phyloP scores from a whole-genome alignment of 2,888 invertebrate genomes.

The Alviniconcha strummeri region DNA sequence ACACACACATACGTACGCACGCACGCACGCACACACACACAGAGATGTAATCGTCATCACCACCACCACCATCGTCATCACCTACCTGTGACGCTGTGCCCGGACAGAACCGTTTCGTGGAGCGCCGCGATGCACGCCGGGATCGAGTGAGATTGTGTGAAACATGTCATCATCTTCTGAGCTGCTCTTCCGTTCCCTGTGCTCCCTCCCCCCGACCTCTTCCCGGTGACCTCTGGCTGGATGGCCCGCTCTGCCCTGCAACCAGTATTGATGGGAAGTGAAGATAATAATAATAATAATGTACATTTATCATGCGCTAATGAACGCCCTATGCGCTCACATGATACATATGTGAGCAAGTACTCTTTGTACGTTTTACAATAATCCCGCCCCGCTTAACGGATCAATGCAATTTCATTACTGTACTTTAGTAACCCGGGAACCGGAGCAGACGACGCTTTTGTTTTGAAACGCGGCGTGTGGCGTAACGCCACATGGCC shows the following conservation, averaged over 20 bases:
- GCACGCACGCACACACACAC: background rate
- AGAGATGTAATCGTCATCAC: background rate
- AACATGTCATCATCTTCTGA: background rate
- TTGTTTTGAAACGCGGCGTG: no score
- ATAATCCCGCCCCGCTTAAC: no score
- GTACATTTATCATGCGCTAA: no score
- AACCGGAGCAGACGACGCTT: no score
- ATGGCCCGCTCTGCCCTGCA: slow-evolving; percentile 10
- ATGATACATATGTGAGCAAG: no score
- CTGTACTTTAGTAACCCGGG: no score
- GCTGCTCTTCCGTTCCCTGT: background rate
- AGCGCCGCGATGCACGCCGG: slow-evolving; percentile 20
- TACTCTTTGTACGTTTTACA: no score
- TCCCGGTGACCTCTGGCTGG: background rate
- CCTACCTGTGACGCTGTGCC: slow-evolving; percentile 27
- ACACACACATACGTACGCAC: background rate
- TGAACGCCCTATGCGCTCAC: no score
- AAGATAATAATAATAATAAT: no score
- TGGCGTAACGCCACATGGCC: no score
- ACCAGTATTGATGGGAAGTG: no score
- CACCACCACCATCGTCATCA: background rate
- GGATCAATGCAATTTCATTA: no score
- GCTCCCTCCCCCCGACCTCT: background rate
- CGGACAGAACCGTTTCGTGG: background rate
- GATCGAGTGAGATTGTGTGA: slow-evolving; percentile 21